These are phyloP conservation scores for Tetrao urogallus DNA, from an alignment of 2,113 vertebrate species.

Conservation along the genomic window DNA sequence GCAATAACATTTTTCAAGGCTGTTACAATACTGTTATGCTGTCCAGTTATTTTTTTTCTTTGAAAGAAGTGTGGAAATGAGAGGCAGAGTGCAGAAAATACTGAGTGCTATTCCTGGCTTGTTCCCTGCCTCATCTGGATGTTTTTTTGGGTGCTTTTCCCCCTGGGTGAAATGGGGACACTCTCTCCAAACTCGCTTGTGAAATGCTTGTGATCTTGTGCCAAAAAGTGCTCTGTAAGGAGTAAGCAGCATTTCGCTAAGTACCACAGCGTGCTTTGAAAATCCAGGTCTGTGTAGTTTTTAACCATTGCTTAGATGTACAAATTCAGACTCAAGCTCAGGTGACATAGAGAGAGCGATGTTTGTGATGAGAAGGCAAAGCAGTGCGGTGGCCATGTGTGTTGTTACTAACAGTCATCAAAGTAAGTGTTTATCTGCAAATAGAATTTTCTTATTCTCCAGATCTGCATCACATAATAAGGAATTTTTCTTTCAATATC, in stretches of 20 bases:
- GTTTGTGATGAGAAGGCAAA: not conserved
- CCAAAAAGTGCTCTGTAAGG: not conserved
- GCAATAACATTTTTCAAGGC: not conserved
- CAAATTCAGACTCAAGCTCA: not conserved
- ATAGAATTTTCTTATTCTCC: not conserved
- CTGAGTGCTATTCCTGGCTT: not conserved
- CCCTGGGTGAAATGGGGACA: not conserved
- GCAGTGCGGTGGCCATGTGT: not conserved
- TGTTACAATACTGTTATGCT: not conserved
- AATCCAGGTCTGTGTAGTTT: not conserved
- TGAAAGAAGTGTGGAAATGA: not conserved
- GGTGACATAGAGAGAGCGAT: not conserved
- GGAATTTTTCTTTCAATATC: not conserved
- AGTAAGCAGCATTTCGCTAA: not conserved
- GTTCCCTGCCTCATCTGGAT: not conserved
- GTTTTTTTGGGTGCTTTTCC: not conserved
- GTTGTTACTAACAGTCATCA: not conserved
- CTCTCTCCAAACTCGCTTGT: not conserved
- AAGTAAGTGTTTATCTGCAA: rapidly evolving
- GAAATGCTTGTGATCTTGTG: not conserved
- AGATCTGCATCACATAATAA: not conserved
- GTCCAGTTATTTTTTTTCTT: not conserved
- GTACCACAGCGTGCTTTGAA: not conserved
- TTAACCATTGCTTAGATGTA: not conserved
- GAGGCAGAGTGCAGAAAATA: not conserved